phyloP scores from a whole-genome alignment of 2,113 vertebrate genomes.

The Oreotrochilus melanogaster region DNA sequence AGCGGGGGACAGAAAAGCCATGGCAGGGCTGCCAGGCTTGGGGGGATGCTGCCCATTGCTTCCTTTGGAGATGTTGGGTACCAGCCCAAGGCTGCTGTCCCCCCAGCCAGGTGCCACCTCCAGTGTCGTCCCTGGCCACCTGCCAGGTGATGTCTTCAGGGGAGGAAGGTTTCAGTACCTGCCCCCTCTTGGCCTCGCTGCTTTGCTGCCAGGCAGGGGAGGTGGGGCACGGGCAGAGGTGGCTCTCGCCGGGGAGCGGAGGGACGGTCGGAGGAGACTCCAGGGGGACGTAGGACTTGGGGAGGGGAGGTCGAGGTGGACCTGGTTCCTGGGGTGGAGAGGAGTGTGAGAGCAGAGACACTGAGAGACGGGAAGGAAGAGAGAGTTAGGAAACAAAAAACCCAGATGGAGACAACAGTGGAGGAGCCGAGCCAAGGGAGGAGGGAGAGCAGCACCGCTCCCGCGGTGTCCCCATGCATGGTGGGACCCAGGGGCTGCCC shows the following conservation, averaged over 20 bases:
- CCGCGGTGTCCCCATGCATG: fast-evolving
- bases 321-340: slow-evolving; percentile 88
- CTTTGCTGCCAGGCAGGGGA: slow-evolving; percentile 84
- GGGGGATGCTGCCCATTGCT: not conserved
- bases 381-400: slow-evolving; percentile 62
- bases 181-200: slow-evolving; percentile 84
- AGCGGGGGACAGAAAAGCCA: not conserved
- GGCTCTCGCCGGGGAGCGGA: slow-evolving; percentile 88
- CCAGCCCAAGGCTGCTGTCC: not conserved
- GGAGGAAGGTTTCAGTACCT: slow-evolving; percentile 73
- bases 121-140: not conserved
- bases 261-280: slow-evolving; percentile 86
- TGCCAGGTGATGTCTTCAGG: not conserved
- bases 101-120: not conserved
- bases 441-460: not conserved
- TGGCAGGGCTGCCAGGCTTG: fast-evolving
- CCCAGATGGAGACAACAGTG: not conserved
- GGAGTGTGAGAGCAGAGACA: slow-evolving; percentile 68
- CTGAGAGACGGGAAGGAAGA: slow-evolving; percentile 74
- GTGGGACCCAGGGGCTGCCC: no score
- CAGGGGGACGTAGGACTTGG: slow-evolving; percentile 94
- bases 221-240: slow-evolving; percentile 86
- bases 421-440: not conserved
- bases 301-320: slow-evolving; percentile 95
- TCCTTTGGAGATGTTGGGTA: not conserved